Percentiles rank a stretch among this genome's conserved stretches.
Evolutionary conservation across 2,113 vertebrate genomes (phyloP).

Genomic region (Ammodytes dubius): DNA sequence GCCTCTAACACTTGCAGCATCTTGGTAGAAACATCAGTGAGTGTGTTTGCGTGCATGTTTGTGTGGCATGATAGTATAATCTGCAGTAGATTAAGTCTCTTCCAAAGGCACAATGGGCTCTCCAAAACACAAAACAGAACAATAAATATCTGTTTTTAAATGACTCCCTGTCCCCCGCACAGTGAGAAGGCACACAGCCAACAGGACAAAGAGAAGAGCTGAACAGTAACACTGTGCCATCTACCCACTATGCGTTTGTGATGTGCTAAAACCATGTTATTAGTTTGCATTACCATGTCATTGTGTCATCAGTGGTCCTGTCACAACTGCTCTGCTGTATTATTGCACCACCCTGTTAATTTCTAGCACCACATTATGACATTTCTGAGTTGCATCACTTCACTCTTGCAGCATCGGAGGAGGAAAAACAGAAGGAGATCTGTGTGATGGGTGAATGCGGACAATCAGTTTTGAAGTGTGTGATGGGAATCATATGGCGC

Average conservation of each 20-base stretch:
- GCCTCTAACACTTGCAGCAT: neutral
- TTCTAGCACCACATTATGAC: constrained; percentile 25
- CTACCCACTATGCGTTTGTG: constrained; percentile 16
- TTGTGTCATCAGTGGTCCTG: constrained; percentile 4
- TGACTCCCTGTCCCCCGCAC: constrained; percentile 51
- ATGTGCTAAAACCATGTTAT: constrained; percentile 29
- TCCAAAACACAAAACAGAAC: constrained; percentile 65
- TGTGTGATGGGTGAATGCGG: constrained; percentile 25
- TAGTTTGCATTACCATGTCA: constrained; percentile 15
- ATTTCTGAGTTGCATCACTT: constrained; percentile 20
- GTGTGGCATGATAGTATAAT: constrained; percentile 37
- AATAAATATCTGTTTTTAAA: constrained; percentile 71
- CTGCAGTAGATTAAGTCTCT: constrained; percentile 46
- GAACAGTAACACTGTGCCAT: constrained; percentile 23
- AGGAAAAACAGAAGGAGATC: neutral
- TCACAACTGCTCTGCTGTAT: constrained; percentile 10
- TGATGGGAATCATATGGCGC: constrained; percentile 36
- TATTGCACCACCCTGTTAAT: constrained; percentile 30
- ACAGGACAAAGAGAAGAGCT: constrained; percentile 36
- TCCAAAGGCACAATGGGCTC: constrained; percentile 34
- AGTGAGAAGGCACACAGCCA: constrained; percentile 31
- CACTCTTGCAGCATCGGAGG: neutral
- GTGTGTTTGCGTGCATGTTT: constrained; percentile 27
- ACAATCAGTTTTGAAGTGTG: constrained; percentile 32
- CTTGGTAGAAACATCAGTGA: constrained; percentile 34